Base-by-base conservation (phyloP, 2,113 vertebrate genomes). In the Microcebus tavaratra region DNA sequence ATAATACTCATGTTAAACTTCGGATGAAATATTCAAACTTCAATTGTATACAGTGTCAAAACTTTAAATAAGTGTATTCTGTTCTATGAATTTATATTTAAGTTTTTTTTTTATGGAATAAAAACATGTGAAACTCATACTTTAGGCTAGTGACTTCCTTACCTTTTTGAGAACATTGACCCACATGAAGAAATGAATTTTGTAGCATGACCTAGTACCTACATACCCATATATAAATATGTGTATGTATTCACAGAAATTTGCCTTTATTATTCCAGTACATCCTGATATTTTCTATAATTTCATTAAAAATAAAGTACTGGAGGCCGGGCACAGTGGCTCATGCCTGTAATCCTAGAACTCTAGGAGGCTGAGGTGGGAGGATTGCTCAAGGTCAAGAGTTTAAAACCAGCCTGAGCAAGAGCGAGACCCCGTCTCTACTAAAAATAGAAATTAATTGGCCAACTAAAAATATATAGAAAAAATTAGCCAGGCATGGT, bases 21-120 rank as follows among this genome's bases (percentile, higher is more conserved):
- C 59, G 68, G n/a, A 45, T 93, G 79, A 95, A 85, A 82, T 76
- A 57, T 36, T 53, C 13, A 83, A 21, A 81, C 14, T 96, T 86
- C 93, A 81, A 81, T 88, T 95, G 92, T 98, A 55, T 86, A 94
- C 17, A 88, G 23, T 85, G 39, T 94, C 68, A 48, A 89, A 95
- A 88, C 23, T 92, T 93, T 94, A 61, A 88, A n/a, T 87, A 87
- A 82, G 18, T 93, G n/a, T 90, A 93, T 97, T 97, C 91, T 92
- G 21, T 96, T 92, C n/a, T 90, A 0, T 88, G 65, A 81, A 20
- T 75, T 29, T 94, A 65, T 34, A 17, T 91, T 53, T 84, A 65
- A 53, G 39, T 91, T 82, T 68, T 90, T 68, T 81, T 85, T 88
- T 21, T 65, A 70, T 89, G 73, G 39, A 95, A 95, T 97, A 94